These are phyloP conservation scores for Scaptomyza graminum DNA, from an alignment of 1,140 invertebrate species.

Conservation along the genomic window DNA sequence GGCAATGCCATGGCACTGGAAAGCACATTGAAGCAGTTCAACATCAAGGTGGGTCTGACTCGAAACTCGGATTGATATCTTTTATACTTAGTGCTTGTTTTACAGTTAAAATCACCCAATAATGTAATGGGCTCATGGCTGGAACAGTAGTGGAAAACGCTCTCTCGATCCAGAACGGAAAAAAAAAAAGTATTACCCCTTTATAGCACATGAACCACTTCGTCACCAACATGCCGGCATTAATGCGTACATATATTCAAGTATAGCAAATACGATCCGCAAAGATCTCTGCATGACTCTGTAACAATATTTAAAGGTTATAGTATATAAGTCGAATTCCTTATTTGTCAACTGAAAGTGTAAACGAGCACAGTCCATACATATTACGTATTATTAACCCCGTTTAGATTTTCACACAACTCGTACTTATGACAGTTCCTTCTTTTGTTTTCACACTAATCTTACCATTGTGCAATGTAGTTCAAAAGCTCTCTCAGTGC, in stretches of 20 bases:
- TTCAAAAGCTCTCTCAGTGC: conserved; percentile 39
- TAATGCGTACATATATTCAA: conserved; percentile 38
- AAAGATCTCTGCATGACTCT: conserved; percentile 29
- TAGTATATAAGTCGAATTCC: conserved; percentile 54
- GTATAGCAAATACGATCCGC: conserved; percentile 65
- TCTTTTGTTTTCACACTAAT: conserved; percentile 18
- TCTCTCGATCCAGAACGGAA: conserved; percentile 2
- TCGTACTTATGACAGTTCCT: conserved; percentile 19
- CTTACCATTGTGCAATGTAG: background rate
- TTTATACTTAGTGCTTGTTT: background rate
- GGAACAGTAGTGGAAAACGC: conserved; percentile 70
- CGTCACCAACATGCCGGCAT: conserved; percentile 36
- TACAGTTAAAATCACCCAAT: conserved; percentile 82
- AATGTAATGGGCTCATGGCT: conserved; percentile 76
- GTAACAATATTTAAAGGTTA: conserved; percentile 57
- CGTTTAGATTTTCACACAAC: conserved; percentile 33
- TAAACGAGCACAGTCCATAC: conserved; percentile 12
- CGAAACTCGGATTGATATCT: too few relatives aligned
- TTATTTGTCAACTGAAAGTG: conserved; percentile 61
- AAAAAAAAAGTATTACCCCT: conserved; percentile 31
- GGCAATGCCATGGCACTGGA: conserved; percentile 97
- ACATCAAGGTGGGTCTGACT: conserved; percentile 87
- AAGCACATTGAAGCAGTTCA: conserved; percentile 98
- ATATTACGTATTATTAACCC: conserved; percentile 28
- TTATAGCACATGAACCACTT: conserved; percentile 27